Evolutionary conservation across 2,888 invertebrate genomes (phyloP), one percentile per base, ranked within the genome.

Genomic region (Adineta ricciae): DNA sequence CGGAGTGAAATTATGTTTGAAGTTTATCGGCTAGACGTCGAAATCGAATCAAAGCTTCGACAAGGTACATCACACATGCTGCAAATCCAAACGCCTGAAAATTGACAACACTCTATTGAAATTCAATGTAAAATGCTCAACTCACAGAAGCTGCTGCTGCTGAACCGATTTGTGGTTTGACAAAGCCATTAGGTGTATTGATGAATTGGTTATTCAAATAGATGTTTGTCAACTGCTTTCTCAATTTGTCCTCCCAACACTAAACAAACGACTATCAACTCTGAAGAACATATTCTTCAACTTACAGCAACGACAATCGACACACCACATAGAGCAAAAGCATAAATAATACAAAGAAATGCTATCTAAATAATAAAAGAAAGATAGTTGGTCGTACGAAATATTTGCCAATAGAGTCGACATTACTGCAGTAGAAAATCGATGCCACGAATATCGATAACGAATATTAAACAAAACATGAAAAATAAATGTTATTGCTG

Each of bases 171-270:
- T 36, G 36, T 72, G 72, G 32, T 72, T 36, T 72, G 7, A 72
- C 72, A n/a, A 19, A 72, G 19, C 72, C 72, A 72, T 72, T 72
- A 16, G 72, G 72, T 36, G 72, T 72, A 72, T 36, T 72, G 19
- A 72, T 32, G 19, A n/a, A 72, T 72, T 72, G 72, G 36, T 72
- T 27, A 19, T 16, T 36, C 19, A 72, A 19, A 72, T 72, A 72
- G 32, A 24, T 36, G 36, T n/a, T 16, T 11, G 72, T 72, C 36
- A 72, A 19, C 16, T 16, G 27, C 19, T 36, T 27, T 72, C 72
- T 72, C 32, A 72, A 16, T 72, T 72, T 72, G 32, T 72, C 72
- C 36, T 72, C 72, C 72, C 72, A 72, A 72, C 72, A 72, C 72
- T 72, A 72, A 72, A 36, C 24, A 8, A 54, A 7, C 24, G 2